phyloP scores from a whole-genome alignment of 2,113 vertebrate genomes.

The Camelus dromedarius region DNA sequence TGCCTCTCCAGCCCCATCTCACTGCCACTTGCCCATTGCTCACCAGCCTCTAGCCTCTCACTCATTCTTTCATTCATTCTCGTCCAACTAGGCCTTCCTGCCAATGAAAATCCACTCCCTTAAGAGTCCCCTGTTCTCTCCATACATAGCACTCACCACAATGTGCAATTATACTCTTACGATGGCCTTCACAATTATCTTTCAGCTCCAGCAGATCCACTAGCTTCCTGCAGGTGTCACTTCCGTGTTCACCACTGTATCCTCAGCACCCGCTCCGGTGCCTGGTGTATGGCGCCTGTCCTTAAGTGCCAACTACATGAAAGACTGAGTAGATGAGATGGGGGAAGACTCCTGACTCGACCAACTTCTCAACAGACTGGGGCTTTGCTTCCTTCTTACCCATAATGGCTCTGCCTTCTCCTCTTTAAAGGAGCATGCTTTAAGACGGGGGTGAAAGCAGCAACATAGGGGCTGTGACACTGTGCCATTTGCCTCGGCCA shows the following conservation, averaged over 20 bases:
- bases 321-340: no score
- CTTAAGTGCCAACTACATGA: rapidly evolving
- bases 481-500: not conserved
- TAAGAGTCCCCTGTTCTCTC: not conserved
- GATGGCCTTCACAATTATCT: not conserved
- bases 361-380: not conserved
- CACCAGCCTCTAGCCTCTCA: not conserved
- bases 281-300: not conserved
- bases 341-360: not conserved
- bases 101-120: not conserved
- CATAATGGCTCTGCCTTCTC: not conserved
- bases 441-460: not conserved
- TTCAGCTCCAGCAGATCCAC: not conserved
- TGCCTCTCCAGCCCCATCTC: not conserved
- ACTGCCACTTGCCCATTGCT: rapidly evolving
- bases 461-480: not conserved
- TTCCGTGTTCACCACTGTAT: not conserved
- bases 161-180: not conserved
- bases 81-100: not conserved
- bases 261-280: not conserved
- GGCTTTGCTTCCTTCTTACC: not conserved
- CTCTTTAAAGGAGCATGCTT: not conserved
- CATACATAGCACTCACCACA: not conserved
- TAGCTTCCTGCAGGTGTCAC: not conserved
- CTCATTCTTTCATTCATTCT: not conserved